Evolutionary conservation across 2,888 invertebrate species (phyloP).

Genomic region (Cyrtodaria siliqua): DNA sequence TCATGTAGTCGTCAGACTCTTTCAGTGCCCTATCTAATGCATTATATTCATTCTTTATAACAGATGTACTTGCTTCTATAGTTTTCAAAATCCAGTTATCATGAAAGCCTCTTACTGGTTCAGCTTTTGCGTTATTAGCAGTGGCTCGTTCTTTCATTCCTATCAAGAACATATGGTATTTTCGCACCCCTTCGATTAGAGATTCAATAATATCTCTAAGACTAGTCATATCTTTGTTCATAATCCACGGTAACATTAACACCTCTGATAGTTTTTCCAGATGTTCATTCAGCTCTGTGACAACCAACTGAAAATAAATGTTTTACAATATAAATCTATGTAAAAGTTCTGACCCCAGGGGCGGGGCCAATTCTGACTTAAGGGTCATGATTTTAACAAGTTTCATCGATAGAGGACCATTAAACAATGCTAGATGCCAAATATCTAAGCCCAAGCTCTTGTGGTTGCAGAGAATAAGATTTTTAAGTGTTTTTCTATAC

Average conservation of each 20-base stretch:
- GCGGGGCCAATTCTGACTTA: no score
- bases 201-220: slow-evolving; percentile 6
- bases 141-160: background rate
- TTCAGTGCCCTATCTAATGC: slow-evolving; percentile 5
- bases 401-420: no score
- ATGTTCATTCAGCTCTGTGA: slow-evolving; percentile 1
- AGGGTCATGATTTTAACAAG: no score
- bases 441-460: no score
- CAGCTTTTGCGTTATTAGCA: no score
- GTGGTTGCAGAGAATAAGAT: no score
- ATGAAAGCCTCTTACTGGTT: no score
- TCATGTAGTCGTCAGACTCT: background rate
- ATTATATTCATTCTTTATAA: background rate
- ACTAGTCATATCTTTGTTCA: background rate
- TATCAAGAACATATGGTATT: slow-evolving; percentile 4
- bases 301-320: background rate
- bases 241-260: slow-evolving; percentile 6
- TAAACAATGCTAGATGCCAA: no score
- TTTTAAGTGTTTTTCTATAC: no score
- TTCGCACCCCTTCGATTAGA: background rate
- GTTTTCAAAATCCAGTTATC: background rate
- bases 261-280: slow-evolving; percentile 1
- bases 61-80: background rate
- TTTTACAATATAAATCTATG: no score
- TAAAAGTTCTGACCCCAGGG: no score